Percentiles rank a stretch among this genome's conserved stretches.
phyloP scores from a whole-genome alignment of 1,140 invertebrate species.

The Pararge aegeria region DNA sequence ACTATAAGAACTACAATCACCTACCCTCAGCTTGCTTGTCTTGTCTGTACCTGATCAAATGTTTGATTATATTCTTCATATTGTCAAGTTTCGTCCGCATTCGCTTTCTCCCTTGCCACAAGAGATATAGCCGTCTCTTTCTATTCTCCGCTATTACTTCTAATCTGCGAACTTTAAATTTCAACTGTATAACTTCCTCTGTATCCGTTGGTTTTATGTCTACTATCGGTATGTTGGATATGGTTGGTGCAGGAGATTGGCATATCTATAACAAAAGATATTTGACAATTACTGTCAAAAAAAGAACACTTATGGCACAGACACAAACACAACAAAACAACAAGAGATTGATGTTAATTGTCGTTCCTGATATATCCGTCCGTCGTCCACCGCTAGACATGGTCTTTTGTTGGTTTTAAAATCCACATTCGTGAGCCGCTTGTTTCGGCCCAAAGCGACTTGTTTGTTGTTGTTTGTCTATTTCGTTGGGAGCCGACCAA shows the following conservation, averaged over 20 bases:
- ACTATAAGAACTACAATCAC: neutral
- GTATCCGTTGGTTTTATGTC: slow-evolving; percentile 45
- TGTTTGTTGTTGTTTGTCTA: too few relatives aligned
- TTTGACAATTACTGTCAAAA: too few relatives aligned
- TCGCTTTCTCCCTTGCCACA: slow-evolving; percentile 45
- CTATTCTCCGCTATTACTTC: slow-evolving; percentile 54
- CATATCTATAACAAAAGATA: slow-evolving; percentile 39
- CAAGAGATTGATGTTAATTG: too few relatives aligned
- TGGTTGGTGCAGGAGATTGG: slow-evolving; percentile 48
- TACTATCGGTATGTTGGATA: slow-evolving; percentile 38
- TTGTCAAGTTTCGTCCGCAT: slow-evolving; percentile 43
- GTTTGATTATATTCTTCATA: slow-evolving; percentile 48
- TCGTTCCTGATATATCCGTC: too few relatives aligned
- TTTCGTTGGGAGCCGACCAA: too few relatives aligned
- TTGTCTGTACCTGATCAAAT: slow-evolving; percentile 50
- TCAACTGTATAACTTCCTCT: slow-evolving; percentile 52
- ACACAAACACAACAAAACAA: too few relatives aligned
- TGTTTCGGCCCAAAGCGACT: too few relatives aligned
- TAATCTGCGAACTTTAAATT: slow-evolving; percentile 50
- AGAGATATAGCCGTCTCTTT: slow-evolving; percentile 42
- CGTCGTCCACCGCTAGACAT: too few relatives aligned
- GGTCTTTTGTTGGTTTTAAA: too few relatives aligned
- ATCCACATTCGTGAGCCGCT: too few relatives aligned
- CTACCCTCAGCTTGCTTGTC: slow-evolving; percentile 3
- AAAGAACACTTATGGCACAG: too few relatives aligned